phyloP scores from a whole-genome alignment of 2,888 invertebrate species.

The Sympetrum striolatum region DNA sequence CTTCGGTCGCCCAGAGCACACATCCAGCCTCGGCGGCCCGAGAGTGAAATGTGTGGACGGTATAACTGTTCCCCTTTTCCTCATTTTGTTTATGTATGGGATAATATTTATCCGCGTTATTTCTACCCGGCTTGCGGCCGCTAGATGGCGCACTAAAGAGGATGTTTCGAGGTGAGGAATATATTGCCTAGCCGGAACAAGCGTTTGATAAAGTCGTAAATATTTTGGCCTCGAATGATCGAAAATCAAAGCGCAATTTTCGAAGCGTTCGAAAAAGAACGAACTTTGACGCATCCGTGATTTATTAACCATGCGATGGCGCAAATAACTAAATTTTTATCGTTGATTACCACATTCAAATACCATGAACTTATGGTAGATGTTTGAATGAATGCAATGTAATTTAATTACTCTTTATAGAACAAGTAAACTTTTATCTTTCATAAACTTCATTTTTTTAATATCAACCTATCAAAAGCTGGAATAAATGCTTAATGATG shows the following conservation, averaged over 20 bases:
- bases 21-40: neutral
- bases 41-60: slow-evolving; percentile 29
- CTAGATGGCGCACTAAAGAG: neutral
- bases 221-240: neutral
- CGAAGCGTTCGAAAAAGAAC: neutral
- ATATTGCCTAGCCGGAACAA: neutral
- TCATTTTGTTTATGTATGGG: slow-evolving; percentile 23
- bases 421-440: no score
- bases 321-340: no score
- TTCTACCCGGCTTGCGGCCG: neutral
- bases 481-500: no score
- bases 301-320: neutral
- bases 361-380: no score
- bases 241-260: neutral
- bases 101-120: slow-evolving; percentile 21
- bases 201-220: neutral
- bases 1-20: neutral
- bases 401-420: no score
- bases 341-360: no score
- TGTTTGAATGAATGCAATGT: no score
- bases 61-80: neutral
- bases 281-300: neutral
- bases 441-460: no score
- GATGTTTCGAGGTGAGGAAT: neutral
- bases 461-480: no score